These are phyloP conservation scores for Cheilosia pagana DNA, from an alignment of 2,888 invertebrate species.

Conservation along the genomic window DNA sequence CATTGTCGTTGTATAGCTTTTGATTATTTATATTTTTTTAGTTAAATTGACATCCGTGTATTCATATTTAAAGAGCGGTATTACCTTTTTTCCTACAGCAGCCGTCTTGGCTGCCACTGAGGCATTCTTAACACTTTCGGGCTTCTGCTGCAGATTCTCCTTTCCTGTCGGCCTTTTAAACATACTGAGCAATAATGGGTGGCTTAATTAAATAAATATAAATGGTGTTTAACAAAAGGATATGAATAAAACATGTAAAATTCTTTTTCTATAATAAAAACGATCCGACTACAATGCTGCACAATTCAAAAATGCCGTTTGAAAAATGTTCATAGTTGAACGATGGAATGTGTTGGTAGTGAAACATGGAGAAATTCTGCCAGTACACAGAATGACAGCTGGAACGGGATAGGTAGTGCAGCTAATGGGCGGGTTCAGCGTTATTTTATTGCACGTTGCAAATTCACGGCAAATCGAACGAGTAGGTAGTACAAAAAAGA, in stretches of 20 bases:
- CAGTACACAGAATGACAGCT: conserved; percentile 1
- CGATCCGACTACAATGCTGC: conserved; percentile 13
- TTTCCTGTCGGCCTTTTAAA: conserved; percentile 58
- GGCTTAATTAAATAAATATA: background rate
- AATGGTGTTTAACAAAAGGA: background rate
- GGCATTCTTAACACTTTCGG: conserved; percentile 31
- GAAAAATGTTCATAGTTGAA: conserved; percentile 29
- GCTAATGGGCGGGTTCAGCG: no score
- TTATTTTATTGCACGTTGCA: no score
- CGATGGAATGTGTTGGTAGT: conserved; percentile 34
- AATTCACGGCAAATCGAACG: no score
- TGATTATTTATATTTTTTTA: background rate
- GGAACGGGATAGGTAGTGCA: background rate
- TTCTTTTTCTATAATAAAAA: background rate
- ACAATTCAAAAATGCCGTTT: conserved; percentile 71
- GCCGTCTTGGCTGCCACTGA: conserved; percentile 8
- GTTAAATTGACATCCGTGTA: background rate
- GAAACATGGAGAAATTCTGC: conserved; percentile 20
- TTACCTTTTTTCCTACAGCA: conserved; percentile 57
- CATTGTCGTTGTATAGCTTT: conserved; percentile 35
- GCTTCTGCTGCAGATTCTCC: conserved; percentile 60
- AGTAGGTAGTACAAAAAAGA: no score
- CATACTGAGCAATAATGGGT: conserved; percentile 37
- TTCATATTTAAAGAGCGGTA: background rate
- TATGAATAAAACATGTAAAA: background rate